Evolutionary conservation across 2,888 invertebrate genomes (phyloP).

Genomic region (Rhamphomyia laevipes): DNA sequence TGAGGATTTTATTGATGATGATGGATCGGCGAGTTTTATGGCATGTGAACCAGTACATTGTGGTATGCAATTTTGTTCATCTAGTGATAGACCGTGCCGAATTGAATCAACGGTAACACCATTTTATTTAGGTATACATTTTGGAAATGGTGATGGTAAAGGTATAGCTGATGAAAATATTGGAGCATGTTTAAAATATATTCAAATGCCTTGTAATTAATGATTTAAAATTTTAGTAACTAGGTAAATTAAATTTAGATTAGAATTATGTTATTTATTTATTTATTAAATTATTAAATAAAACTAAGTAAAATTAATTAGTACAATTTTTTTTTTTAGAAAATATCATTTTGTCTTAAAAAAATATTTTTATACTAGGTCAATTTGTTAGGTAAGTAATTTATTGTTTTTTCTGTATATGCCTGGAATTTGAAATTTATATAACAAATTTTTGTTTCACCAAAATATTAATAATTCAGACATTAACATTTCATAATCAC

Average conservation of each 20-base stretch:
- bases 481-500: no score
- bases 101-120: constrained; percentile 67
- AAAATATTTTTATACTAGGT: no score
- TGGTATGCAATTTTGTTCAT: constrained; percentile 57
- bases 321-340: not conserved
- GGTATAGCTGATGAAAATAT: constrained; percentile 68
- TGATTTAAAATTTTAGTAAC: no score
- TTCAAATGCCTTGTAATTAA: constrained; percentile 53
- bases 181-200: constrained; percentile 65
- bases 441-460: no score
- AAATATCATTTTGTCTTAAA: no score
- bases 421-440: no score
- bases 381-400: no score
- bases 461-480: no score
- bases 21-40: constrained; percentile 6
- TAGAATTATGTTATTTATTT: not conserved
- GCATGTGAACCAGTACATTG: constrained; percentile 67
- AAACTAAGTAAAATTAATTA: not conserved
- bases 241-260: no score
- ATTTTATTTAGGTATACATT: constrained; percentile 66
- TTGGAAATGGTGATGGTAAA: constrained; percentile 55
- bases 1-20: constrained; percentile 65
- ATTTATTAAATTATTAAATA: not conserved
- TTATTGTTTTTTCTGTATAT: no score
- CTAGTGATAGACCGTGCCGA: constrained; percentile 38